Percentiles rank a stretch among this genome's conserved stretches.
These are phyloP conservation scores for Enhydra lutris DNA, from an alignment of 2,113 vertebrate genomes.

Conservation along the genomic window DNA sequence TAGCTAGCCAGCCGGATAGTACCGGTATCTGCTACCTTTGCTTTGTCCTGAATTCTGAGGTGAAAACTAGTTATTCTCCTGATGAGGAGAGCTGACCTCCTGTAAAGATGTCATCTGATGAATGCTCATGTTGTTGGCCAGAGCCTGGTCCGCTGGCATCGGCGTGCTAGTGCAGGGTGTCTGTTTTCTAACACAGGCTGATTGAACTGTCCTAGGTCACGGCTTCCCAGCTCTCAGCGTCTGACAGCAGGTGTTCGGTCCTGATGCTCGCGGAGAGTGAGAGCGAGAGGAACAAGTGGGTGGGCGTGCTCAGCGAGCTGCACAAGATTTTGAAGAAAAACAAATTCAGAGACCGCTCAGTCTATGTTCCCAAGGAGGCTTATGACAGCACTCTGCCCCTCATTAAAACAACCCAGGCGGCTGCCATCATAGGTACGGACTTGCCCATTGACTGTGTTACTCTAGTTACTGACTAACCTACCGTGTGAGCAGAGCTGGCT, in stretches of 20 bases:
- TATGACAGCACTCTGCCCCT: slow-evolving; percentile 98
- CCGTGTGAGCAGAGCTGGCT: neutral
- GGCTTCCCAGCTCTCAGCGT: slow-evolving; percentile 93
- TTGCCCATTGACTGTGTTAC: neutral
- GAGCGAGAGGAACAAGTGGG: slow-evolving; percentile 97
- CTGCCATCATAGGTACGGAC: slow-evolving; percentile 91
- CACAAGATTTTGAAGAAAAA: slow-evolving; percentile 98
- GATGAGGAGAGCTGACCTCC: neutral
- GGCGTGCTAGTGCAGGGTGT: neutral
- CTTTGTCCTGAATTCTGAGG: slow-evolving; percentile 19
- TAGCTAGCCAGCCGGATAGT: neutral
- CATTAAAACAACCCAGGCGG: slow-evolving; percentile 98
- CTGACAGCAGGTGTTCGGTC: slow-evolving; percentile 93
- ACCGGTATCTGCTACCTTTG: neutral
- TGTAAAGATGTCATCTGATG: neutral
- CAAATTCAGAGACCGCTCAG: slow-evolving; percentile 97
- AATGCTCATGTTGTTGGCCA: neutral
- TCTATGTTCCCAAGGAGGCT: slow-evolving; percentile 97
- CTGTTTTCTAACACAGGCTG: slow-evolving; percentile 43
- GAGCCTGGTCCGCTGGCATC: neutral
- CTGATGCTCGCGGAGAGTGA: slow-evolving; percentile 96
- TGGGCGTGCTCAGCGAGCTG: slow-evolving; percentile 93
- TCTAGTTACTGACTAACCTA: neutral
- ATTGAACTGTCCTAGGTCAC: slow-evolving; percentile 88
- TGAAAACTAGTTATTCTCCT: neutral